Evolutionary conservation across 2,113 vertebrate species (phyloP).

Genomic region (Bufo bufo): DNA sequence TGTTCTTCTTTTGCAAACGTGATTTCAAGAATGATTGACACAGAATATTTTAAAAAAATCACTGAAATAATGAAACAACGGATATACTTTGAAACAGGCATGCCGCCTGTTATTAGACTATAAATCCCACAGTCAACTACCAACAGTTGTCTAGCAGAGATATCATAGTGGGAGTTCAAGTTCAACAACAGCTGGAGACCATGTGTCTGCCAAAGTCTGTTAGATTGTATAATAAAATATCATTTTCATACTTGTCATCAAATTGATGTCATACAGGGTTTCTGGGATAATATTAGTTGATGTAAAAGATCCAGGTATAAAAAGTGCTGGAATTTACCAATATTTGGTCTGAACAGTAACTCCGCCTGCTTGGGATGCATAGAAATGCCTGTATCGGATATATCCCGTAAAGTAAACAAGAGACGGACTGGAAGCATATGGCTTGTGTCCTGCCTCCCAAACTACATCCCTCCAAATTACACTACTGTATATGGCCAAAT

Average conservation of each 20-base stretch:
- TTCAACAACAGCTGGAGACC: slow-evolving; percentile 12
- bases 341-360: too few relatives aligned
- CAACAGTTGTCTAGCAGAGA: slow-evolving; percentile 2
- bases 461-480: too few relatives aligned
- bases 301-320: too few relatives aligned
- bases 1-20: neutral
- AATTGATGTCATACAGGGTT: neutral
- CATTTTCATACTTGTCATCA: neutral
- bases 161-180: neutral
- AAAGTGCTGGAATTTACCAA: too few relatives aligned
- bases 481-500: too few relatives aligned
- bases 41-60: neutral
- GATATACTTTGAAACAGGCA: neutral
- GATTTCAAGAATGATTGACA: neutral
- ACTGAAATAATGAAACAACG: neutral
- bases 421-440: too few relatives aligned
- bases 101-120: neutral
- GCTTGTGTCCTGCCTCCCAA: too few relatives aligned
- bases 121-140: neutral
- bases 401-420: too few relatives aligned
- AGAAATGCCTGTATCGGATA: too few relatives aligned
- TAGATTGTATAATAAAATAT: neutral
- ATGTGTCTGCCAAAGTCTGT: neutral
- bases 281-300: too few relatives aligned
- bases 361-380: too few relatives aligned